Base-by-base conservation (phyloP, 2,797 vertebrate species). In the Fistularia commersonii region DNA sequence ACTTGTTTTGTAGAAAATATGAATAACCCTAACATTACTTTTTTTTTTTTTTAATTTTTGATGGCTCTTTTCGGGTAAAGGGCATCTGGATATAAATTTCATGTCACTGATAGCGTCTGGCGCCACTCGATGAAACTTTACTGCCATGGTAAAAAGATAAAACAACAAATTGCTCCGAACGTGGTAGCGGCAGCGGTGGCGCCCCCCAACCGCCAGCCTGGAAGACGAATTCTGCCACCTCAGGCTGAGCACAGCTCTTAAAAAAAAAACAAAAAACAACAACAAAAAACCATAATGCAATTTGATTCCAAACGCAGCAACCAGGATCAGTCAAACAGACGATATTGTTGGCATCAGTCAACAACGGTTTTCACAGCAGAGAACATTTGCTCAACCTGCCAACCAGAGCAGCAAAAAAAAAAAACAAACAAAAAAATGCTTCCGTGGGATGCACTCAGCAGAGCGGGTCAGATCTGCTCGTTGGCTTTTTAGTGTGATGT, bases 131-230 rank as follows among this genome's bases (percentile, higher is more conserved):
- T 68, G 7, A 64, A 61, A 69, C 13, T 47, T 66, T 46, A 68
- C 72, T 37, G 64, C 51, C 7, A 12, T 2, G 0, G 65, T 69
- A 54, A 59, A 79, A 66, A 43, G 47, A 48, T 60, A 13, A 56
- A 61, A 57, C 9, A 61, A 61, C 48, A 75, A 70, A 57, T 7
- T 12, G 51, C 47, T 70, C n/a, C 47, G 46, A 8, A 54, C 9
- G 45, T 1, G 2, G 41, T 47, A 51, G 31, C 44, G 7, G 1
- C 5, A 1, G 4, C 0, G n/a, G 15, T 48, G 23, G 2, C 23
- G 2, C 23, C 23, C 23, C 23, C 23, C n/a, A n/a, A n/a, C n/a
- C 23, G 2, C 23, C 23, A 23, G 4, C 23, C 32, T 31, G n/a
- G 12, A 64, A 11, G 1, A 49, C 49, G 47, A 14, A 46, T 37